phyloP scores from a whole-genome alignment of 1,140 invertebrate genomes.

The Drosophila asahinai region DNA sequence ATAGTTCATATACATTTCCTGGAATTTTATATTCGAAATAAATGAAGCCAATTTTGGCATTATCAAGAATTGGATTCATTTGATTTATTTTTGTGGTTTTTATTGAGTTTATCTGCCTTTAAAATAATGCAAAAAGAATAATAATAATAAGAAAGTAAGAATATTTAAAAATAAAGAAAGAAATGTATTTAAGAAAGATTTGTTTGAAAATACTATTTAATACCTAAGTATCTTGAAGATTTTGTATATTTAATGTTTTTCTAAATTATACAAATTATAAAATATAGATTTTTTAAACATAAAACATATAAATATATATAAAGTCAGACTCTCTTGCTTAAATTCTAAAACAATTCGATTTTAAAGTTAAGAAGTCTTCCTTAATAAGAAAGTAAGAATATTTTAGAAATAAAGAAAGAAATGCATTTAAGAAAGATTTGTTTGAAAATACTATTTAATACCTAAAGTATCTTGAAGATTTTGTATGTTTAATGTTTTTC shows the following conservation, averaged over 20 bases:
- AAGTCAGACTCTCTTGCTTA: not conserved
- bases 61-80: conserved; percentile 5
- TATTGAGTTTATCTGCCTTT: not conserved
- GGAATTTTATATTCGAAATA: conserved; percentile 1
- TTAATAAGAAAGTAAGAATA: not conserved
- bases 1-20: conserved; percentile 1
- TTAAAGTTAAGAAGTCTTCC: not conserved
- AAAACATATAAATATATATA: no score
- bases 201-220: not conserved
- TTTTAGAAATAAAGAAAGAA: not conserved
- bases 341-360: not conserved
- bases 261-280: not conserved
- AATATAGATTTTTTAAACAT: not conserved
- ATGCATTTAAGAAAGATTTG: no score
- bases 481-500: not conserved
- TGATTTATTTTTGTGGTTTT: not conserved
- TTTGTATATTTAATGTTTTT: not conserved
- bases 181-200: no score
- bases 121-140: not conserved
- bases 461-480: not conserved
- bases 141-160: no score
- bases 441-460: not conserved
- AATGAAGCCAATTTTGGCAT: conserved; percentile 7
- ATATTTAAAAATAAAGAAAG: not conserved
- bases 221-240: not conserved